Evolutionary conservation across 1,140 invertebrate genomes (phyloP), one percentile per base, ranked within the genome.

Genomic region (Venustaconcha ellipsiformis): DNA sequence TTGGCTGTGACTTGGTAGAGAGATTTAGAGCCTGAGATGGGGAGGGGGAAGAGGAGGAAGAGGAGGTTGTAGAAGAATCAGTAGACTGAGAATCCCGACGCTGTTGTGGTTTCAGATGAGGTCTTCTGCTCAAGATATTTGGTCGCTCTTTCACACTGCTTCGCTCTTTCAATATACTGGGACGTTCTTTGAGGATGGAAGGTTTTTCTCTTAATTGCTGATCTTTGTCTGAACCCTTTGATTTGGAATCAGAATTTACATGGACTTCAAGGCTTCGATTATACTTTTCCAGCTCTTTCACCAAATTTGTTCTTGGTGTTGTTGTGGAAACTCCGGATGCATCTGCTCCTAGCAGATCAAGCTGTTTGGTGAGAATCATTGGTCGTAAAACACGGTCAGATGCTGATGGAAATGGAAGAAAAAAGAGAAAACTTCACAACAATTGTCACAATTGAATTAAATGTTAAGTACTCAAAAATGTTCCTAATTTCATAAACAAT

Each of bases 51-150:
- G 59, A 48, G 18, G 62, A 57, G 63, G 72, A 74, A 71, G 78
- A 69, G 0, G 79, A 70, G 37, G 77, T 66, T 58, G 57, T 23
- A 26, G 64, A 72, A 57, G 80, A 78, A 57, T 23, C 58, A 8
- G 80, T 79, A 67, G 78, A 60, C 63, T 66, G 63, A 48, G 81
- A 69, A n/a, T 70, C 59, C 56, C 65, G 67, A 57, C 74, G 67
- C 64, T 74, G 71, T 23, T 68, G 59, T 55, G 94, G 94, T 88
- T 94, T 94, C 88, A 78, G 88, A 56, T 78, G 78, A 59, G 82
- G 82, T 23, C 84, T 78, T 70, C 85, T 83, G 63, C 86, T 82
- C 58, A 88, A 72, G 59, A 89, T 89, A 71, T 88, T 89, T 56
- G 88, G 88, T 57, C 86, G 74, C 11, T 88, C 86, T 30, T 78